Evolutionary conservation across 2,888 invertebrate genomes (phyloP), one percentile per base, ranked within the genome.

Genomic region (Andricus quercusramuli): DNA sequence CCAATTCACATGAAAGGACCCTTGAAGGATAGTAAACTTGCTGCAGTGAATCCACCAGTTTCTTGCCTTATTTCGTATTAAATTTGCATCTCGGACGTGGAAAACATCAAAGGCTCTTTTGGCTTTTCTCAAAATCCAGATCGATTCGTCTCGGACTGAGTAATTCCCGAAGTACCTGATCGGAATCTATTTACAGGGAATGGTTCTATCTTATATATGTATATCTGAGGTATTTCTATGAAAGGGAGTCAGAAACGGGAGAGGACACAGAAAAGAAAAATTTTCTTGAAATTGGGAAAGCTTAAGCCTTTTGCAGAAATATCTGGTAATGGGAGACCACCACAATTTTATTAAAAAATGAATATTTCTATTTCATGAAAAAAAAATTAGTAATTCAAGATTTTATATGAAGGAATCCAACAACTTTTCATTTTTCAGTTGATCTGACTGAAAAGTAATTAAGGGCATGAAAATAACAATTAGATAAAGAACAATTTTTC

Each of bases 131-230:
- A 22, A 51, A 70, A 70, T 70, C 29, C 51, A 70, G 51, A 70
- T 70, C 29, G 70, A 70, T 70, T 51, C 51, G 29, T 47, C 51
- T 29, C 11, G 51, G 70, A 70, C 47, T 70, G 32, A 70, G 70
- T 70, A 70, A 70, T 51, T 70, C 29, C 47, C 51, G 20, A 70
- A 70, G 70, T 70, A 70, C 70, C 70, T 70, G 70, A 70, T 68
- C 68, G 25, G 68, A 68, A 68, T 68, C 68, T 68, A 68, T 68
- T 68, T 68, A 68, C 68, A 44, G 41, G 22, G 44, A 68, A 44
- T 25, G 68, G 44, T 47, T 47, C 44, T 22, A 68, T 41, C 25
- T 68, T 22, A 44, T 68, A 13, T 70, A 29, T 68, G 47, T 68
- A 68, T 15, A 47, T 29, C 17, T 47, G 47, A 47, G 11, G 17